phyloP scores from a whole-genome alignment of 2,888 invertebrate genomes.

The Drosophila peninsularis region DNA sequence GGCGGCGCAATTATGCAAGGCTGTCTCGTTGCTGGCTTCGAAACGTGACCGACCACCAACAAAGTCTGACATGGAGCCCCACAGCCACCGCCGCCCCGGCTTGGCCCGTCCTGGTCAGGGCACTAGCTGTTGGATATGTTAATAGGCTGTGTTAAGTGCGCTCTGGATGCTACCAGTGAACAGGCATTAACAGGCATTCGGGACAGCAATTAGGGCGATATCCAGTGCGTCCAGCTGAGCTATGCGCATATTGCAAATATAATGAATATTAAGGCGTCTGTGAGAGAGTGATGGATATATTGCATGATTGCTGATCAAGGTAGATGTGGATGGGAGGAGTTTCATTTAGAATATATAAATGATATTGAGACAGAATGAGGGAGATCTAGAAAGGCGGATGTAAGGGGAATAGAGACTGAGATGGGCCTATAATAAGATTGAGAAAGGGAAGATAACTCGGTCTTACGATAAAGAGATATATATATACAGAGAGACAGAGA shows the following conservation, averaged over 20 bases:
- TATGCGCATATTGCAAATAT: not conserved
- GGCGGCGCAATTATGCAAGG: conserved; percentile 76
- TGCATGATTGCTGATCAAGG: not conserved
- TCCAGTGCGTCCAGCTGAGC: not conserved
- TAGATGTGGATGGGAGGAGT: no score
- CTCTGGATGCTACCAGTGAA: conserved; percentile 67
- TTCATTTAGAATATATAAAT: not conserved
- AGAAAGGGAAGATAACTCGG: no score
- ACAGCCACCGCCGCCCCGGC: no score
- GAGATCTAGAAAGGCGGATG: no score
- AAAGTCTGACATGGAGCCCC: conserved; percentile 35
- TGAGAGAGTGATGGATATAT: no score
- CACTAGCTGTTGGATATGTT: conserved; percentile 65
- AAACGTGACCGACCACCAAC: conserved; percentile 78
- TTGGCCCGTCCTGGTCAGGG: conserved; percentile 10
- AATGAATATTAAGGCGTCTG: conserved; percentile 1
- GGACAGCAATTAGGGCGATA: conserved; percentile 44
- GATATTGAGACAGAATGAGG: no score
- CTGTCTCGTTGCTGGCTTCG: conserved; percentile 48
- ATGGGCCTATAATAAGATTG: no score
- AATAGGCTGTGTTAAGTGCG: conserved; percentile 75
- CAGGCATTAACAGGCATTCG: conserved; percentile 52
- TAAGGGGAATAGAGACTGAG: no score
- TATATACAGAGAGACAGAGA: no score
- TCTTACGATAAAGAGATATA: no score